A percentile compares a stretch with the other conserved stretches of the same genome.
phyloP scores from a whole-genome alignment of 2,797 vertebrate species.

The Eptatretus atami region DNA sequence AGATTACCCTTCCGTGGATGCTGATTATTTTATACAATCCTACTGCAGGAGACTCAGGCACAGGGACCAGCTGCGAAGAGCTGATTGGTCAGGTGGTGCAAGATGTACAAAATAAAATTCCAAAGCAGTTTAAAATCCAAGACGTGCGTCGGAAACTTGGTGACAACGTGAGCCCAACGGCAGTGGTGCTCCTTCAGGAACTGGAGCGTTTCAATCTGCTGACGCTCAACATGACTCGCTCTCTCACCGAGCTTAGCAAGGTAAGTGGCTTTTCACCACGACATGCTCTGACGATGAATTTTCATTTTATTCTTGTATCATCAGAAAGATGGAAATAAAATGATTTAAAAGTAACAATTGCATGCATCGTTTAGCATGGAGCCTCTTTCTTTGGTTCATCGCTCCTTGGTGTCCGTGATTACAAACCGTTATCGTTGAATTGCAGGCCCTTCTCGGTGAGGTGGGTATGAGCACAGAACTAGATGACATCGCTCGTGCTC shows the following conservation, averaged over 20 bases:
- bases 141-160: conserved; percentile 31
- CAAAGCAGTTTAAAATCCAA: conserved; percentile 35
- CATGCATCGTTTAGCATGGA: not conserved
- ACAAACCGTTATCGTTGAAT: not conserved
- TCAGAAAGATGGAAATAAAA: not conserved
- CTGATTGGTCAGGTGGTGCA: conserved; percentile 45
- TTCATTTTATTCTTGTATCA: not conserved
- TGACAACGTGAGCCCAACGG: conserved; percentile 24
- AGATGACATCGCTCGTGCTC: conserved; percentile 46
- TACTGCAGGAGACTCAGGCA: conserved; percentile 31
- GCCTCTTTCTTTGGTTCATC: not conserved
- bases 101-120: conserved; percentile 60
- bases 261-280: conserved; percentile 16
- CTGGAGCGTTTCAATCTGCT: conserved; percentile 66
- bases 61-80: conserved; percentile 40
- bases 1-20: too few relatives aligned
- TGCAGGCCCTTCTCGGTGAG: conserved; percentile 57
- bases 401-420: too few relatives aligned
- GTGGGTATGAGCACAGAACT: conserved; percentile 84
- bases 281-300: not conserved
- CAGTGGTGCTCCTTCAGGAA: conserved; percentile 64
- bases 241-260: conserved; percentile 40
- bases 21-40: too few relatives aligned
- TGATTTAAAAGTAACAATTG: not conserved
- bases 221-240: conserved; percentile 28